Evolutionary conservation across 1,140 invertebrate species (phyloP).

Genomic region (Oedothorax gibbosus): DNA sequence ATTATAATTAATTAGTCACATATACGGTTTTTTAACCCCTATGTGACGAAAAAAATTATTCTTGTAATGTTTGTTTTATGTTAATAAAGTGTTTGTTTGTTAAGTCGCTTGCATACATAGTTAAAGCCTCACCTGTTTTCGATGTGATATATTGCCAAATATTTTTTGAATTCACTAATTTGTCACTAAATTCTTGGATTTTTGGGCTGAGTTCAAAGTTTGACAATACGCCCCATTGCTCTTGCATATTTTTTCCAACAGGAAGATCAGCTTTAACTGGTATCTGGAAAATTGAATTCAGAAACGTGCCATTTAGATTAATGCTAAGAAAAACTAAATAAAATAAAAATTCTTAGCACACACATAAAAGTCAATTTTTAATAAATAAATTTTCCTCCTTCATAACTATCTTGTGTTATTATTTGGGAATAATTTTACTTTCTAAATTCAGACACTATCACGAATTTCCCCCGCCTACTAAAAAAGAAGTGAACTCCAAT

Average conservation of each 20-base stretch:
- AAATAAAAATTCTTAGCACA: not conserved
- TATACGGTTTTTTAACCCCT: no score
- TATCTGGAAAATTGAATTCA: constrained; percentile 56
- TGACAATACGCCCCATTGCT: constrained; percentile 70
- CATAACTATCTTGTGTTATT: not conserved
- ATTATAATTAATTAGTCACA: no score
- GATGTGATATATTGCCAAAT: not conserved
- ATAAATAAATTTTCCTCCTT: not conserved
- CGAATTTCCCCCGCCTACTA: not conserved
- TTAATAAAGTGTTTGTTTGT: no score
- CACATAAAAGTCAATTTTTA: not conserved
- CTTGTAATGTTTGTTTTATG: no score
- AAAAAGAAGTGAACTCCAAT: no score
- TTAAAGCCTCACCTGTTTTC: constrained; percentile 14
- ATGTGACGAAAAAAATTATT: no score
- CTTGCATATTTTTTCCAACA: constrained; percentile 84
- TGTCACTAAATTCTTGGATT: constrained; percentile 1
- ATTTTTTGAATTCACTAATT: not conserved
- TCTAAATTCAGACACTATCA: not conserved
- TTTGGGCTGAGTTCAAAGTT: constrained; percentile 4
- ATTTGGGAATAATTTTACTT: not conserved
- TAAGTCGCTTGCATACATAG: not conserved
- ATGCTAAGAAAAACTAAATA: not conserved
- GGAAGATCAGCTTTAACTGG: constrained; percentile 73
- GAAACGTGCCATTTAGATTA: not conserved